A percentile compares a stretch with the other conserved stretches of the same genome.
Conservation (phyloP, 2,888 invertebrate species). For the Xestia ashworthii region DNA sequence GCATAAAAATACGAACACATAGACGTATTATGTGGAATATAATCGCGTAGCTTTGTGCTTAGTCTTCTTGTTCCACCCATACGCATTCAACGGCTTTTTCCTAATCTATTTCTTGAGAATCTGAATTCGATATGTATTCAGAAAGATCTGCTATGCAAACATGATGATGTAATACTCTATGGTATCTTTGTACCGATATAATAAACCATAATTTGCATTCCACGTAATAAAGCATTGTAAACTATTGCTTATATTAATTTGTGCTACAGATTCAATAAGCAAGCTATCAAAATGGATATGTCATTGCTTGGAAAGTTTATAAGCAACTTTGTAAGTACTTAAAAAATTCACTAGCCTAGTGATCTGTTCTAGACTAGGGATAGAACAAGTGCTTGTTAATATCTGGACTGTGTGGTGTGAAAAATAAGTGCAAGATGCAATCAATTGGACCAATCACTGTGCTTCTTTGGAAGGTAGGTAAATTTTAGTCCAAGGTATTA, state of each 20-base stretch:
- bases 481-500: neutral
- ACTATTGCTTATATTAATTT: slow-evolving; percentile 46
- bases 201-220: slow-evolving; percentile 44
- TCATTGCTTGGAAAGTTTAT: slow-evolving; percentile 83
- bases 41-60: slow-evolving; percentile 73
- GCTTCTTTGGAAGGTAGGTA: slow-evolving; percentile 50
- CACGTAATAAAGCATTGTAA: slow-evolving; percentile 38
- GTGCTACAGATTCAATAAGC: slow-evolving; percentile 38
- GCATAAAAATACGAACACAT: slow-evolving; percentile 80
- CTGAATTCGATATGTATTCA: neutral
- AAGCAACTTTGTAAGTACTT: slow-evolving; percentile 85
- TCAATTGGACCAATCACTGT: slow-evolving; percentile 49
- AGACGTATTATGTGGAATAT: slow-evolving; percentile 63
- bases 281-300: slow-evolving; percentile 79
- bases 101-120: slow-evolving; percentile 12
- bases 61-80: slow-evolving; percentile 81
- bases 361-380: neutral
- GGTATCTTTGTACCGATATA: slow-evolving; percentile 25
- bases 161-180: slow-evolving; percentile 35
- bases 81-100: slow-evolving; percentile 78
- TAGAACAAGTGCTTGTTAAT: slow-evolving; percentile 9
- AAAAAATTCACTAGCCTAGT: slow-evolving; percentile 1
- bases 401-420: slow-evolving; percentile 1
- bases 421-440: slow-evolving; percentile 33
- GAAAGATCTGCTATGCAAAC: slow-evolving; percentile 33